Percentiles rank a stretch among this genome's conserved stretches.
Evolutionary conservation across 2,113 vertebrate genomes (phyloP).

Genomic region (Varanus salvator): DNA sequence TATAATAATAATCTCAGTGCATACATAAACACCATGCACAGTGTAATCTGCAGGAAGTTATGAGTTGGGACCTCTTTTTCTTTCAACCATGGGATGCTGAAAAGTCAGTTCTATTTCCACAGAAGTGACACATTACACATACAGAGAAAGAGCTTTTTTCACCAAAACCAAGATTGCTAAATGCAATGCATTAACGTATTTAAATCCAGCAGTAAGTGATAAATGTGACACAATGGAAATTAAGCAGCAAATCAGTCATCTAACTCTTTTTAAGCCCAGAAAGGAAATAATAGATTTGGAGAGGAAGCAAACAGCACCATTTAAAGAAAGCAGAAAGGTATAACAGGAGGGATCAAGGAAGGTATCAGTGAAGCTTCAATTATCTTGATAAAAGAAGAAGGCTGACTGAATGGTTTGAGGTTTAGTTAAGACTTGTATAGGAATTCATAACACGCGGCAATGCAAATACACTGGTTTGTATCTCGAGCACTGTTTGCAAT

Average conservation of each 20-base stretch:
- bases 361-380: neutral
- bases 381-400: neutral
- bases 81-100: too few species aligned
- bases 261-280: neutral
- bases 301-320: neutral
- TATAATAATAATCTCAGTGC: too few species aligned
- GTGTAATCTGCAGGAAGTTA: neutral
- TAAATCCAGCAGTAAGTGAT: neutral
- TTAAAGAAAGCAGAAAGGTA: neutral
- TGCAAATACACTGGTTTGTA: neutral
- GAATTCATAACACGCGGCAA: neutral
- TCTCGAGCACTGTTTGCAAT: neutral
- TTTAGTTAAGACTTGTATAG: neutral
- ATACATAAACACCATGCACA: neutral
- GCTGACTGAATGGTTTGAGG: neutral
- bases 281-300: neutral
- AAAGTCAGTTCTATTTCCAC: neutral
- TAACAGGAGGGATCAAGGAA: neutral
- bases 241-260: neutral
- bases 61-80: neutral
- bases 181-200: neutral
- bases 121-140: neutral
- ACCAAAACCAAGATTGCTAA: neutral
- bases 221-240: neutral
- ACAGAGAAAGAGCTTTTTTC: neutral